Percentiles rank a stretch among this genome's conserved stretches.
Conservation (phyloP, 2,113 vertebrate genomes). For the Leiothrix lutea region DNA sequence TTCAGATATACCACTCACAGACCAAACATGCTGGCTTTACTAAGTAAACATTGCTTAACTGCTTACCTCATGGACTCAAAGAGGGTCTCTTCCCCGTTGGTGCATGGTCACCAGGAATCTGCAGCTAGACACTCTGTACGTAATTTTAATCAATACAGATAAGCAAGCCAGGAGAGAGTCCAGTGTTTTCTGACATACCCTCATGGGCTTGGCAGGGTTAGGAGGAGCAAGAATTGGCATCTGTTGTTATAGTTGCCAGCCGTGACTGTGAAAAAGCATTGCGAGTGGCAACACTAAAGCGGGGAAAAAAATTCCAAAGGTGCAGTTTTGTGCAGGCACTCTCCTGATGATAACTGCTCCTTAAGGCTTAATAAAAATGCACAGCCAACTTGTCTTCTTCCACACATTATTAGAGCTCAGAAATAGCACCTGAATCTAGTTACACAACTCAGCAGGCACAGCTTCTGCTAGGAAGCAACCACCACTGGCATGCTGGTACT, state of each 20-base stretch:
- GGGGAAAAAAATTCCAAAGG: background rate
- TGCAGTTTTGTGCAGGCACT: background rate
- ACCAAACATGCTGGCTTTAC: background rate
- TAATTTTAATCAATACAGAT: background rate
- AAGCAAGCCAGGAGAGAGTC: background rate
- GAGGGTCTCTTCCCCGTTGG: background rate
- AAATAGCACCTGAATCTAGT: slow-evolving; percentile 15
- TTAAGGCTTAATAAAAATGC: slow-evolving; percentile 51
- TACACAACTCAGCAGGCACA: background rate
- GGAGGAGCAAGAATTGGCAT: background rate
- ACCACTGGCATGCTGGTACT: background rate
- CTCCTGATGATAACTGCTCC: slow-evolving; percentile 15
- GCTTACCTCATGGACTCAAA: background rate
- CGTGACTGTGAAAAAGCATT: background rate
- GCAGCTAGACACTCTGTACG: background rate
- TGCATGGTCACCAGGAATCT: background rate
- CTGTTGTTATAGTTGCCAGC: background rate
- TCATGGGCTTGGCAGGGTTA: background rate
- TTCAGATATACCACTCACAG: background rate
- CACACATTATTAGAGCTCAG: slow-evolving; percentile 18
- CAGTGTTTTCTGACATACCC: background rate
- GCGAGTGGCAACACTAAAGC: background rate
- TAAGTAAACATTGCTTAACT: background rate
- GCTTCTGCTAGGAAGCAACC: background rate
- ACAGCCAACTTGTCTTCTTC: slow-evolving; percentile 18